These are phyloP conservation scores for Rotaria sp. DNA, from an alignment of 2,888 invertebrate species.

Conservation along the genomic window DNA sequence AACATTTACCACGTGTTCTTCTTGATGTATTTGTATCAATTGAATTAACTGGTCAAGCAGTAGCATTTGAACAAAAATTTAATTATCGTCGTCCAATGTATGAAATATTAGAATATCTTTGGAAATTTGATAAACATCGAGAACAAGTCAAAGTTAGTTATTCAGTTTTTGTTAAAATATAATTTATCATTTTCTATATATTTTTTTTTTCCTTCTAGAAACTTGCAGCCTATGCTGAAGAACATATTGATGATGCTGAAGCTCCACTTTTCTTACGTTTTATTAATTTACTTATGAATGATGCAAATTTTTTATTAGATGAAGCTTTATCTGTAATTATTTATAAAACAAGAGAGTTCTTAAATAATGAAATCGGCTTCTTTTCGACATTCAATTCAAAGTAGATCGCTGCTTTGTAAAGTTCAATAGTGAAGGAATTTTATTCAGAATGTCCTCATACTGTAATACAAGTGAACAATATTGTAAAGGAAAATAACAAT, in stretches of 20 bases:
- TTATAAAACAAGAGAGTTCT: not conserved
- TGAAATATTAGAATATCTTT: slow-evolving; percentile 78
- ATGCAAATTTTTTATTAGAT: slow-evolving; percentile 86
- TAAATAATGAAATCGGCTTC: no score
- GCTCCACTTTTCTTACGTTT: slow-evolving; percentile 87
- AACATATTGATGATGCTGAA: slow-evolving; percentile 77
- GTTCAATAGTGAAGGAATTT: no score
- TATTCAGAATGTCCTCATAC: no score
- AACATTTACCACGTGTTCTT: slow-evolving; percentile 62
- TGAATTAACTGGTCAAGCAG: slow-evolving; percentile 90
- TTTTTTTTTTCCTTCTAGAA: slow-evolving; percentile 58
- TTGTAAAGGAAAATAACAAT: no score
- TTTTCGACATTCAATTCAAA: no score
- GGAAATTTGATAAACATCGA: slow-evolving; percentile 72
- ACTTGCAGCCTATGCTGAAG: slow-evolving; percentile 72
- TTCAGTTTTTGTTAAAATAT: not conserved
- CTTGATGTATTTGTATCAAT: slow-evolving; percentile 90
- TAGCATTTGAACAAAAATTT: slow-evolving; percentile 91
- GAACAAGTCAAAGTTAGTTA: slow-evolving; percentile 64
- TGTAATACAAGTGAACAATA: no score
- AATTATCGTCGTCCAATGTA: slow-evolving; percentile 93
- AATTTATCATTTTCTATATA: no score
- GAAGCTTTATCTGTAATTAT: slow-evolving; percentile 63
- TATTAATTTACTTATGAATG: slow-evolving; percentile 89
- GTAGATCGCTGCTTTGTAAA: no score